Percentiles rank a stretch among this genome's conserved stretches.
phyloP scores from a whole-genome alignment of 2,797 vertebrate genomes.

The Spinus pinus region DNA sequence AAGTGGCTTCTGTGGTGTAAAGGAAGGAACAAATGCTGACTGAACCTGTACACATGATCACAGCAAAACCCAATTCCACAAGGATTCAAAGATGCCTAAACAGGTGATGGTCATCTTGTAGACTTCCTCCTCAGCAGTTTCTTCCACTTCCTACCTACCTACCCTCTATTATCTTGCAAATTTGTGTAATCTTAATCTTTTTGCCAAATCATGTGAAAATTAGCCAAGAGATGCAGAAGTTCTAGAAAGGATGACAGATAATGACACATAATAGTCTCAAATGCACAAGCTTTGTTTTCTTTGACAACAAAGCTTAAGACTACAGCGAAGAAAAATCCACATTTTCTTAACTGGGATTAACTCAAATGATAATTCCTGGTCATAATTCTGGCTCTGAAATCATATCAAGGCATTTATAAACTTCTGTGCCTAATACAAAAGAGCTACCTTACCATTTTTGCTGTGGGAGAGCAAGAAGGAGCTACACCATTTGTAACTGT shows the following conservation, averaged over 20 bases:
- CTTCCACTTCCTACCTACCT: background rate
- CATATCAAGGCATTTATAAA: background rate
- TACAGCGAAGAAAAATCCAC: background rate
- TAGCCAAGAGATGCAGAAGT: background rate
- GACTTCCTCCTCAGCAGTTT: background rate
- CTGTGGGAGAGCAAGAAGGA: background rate
- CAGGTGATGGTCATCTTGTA: background rate
- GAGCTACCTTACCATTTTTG: background rate
- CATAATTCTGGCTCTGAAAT: background rate
- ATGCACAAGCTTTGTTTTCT: background rate
- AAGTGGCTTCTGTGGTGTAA: background rate
- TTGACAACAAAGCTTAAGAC: background rate
- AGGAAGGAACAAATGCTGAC: background rate
- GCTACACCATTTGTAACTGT: rapidly evolving
- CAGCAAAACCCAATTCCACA: background rate
- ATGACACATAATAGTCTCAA: background rate
- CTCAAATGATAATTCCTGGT: background rate
- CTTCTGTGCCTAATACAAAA: background rate
- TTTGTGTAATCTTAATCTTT: background rate
- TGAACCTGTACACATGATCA: background rate
- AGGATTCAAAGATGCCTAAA: background rate
- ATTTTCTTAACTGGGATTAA: background rate
- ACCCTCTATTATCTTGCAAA: background rate
- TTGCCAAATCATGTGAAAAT: background rate
- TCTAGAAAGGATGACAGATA: background rate